phyloP scores from a whole-genome alignment of 1,140 invertebrate species.

The Bombus superbus region DNA sequence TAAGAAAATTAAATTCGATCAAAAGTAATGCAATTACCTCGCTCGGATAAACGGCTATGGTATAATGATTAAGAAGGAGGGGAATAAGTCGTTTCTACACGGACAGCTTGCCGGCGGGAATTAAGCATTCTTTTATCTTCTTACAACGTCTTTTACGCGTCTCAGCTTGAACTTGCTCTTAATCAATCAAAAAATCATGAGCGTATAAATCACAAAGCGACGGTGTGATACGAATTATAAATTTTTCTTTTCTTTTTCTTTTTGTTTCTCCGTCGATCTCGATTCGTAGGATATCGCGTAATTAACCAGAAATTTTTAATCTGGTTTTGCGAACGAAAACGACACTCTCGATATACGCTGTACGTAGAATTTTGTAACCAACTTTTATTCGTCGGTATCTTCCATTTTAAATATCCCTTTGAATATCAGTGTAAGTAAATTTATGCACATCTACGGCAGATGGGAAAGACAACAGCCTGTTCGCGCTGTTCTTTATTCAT shows the following conservation, averaged over 20 bases:
- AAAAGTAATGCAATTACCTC: constrained; percentile 72
- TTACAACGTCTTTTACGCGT: constrained; percentile 66
- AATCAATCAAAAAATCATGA: constrained; percentile 81
- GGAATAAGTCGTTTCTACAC: constrained; percentile 40
- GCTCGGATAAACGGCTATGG: constrained; percentile 66
- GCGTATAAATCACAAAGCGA: constrained; percentile 72
- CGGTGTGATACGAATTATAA: constrained; percentile 32
- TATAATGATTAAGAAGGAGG: constrained; percentile 65
- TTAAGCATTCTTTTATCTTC: constrained; percentile 81
- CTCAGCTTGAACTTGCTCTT: constrained; percentile 72
- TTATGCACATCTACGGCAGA: not conserved
- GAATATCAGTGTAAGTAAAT: not conserved
- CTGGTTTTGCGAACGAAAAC: not conserved
- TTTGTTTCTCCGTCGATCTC: not conserved
- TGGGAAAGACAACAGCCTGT: not conserved
- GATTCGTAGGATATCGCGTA: not conserved
- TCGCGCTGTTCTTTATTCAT: not conserved
- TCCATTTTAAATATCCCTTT: not conserved
- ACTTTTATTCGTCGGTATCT: not conserved
- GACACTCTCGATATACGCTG: not conserved
- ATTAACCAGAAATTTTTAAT: not conserved
- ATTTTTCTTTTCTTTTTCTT: not conserved
- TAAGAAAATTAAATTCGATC: constrained; percentile 75
- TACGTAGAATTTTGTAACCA: too few relatives aligned
- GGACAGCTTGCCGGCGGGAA: constrained; percentile 72